phyloP scores from a whole-genome alignment of 2,113 vertebrate genomes.

The Plestiodon gilberti region DNA sequence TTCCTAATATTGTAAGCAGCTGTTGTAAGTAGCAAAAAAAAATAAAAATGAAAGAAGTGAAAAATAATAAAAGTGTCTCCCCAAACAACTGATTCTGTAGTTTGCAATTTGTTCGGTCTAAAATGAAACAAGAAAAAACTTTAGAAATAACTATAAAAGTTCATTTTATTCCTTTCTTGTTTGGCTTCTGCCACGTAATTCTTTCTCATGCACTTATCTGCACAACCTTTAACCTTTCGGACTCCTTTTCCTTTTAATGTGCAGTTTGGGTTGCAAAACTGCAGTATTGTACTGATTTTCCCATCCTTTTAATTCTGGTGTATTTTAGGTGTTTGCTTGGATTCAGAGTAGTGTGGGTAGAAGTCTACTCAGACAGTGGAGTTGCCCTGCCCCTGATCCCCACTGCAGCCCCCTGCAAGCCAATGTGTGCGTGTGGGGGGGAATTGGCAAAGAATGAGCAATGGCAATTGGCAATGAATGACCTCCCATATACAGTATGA shows the following conservation, averaged over 20 bases:
- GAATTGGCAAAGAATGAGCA: no score
- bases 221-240: background rate
- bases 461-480: no score
- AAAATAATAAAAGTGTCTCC: background rate
- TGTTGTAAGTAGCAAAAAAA: constrained; percentile 3
- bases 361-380: no score
- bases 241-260: background rate
- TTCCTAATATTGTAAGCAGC: constrained; percentile 5
- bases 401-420: no score
- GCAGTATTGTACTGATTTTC: background rate
- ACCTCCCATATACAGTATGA: no score
- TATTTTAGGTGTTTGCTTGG: background rate
- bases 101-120: background rate
- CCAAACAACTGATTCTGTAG: background rate
- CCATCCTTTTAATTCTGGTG: background rate
- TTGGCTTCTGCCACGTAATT: no score
- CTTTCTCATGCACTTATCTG: background rate
- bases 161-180: background rate
- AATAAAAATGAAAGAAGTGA: background rate
- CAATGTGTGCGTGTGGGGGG: no score
- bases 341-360: no score
- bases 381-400: no score
- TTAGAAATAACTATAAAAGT: background rate
- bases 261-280: background rate
- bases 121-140: background rate